Evolutionary conservation across 2,888 invertebrate species (phyloP).

Genomic region (Linnaemya tessellans): DNA sequence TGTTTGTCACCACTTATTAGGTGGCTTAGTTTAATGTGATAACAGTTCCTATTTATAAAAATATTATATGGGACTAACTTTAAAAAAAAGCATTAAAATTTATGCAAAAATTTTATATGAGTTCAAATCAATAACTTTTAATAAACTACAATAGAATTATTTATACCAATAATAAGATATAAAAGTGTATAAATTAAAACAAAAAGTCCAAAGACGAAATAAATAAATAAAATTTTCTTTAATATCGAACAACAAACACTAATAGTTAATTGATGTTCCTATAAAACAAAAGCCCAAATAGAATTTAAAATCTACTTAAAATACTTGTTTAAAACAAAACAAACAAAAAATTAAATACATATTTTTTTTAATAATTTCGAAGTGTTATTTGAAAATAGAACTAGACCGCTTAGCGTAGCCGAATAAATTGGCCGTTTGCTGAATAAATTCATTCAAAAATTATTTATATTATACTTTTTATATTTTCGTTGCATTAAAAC

Average conservation of each 20-base stretch:
- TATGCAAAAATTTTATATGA: too few relatives aligned
- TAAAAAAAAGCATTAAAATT: too few relatives aligned
- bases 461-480: conserved; percentile 7
- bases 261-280: conserved; percentile 50
- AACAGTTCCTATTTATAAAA: too few relatives aligned
- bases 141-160: too few relatives aligned
- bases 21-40: too few relatives aligned
- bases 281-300: conserved; percentile 4
- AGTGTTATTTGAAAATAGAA: conserved; percentile 63
- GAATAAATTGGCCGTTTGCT: conserved; percentile 73
- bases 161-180: too few relatives aligned
- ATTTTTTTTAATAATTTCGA: conserved; percentile 13
- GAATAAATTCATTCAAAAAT: conserved; percentile 63
- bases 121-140: too few relatives aligned
- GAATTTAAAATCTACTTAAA: conserved; percentile 47
- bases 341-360: background rate
- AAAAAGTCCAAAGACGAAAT: too few relatives aligned
- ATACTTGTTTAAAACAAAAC: conserved; percentile 27
- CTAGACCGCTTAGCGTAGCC: conserved; percentile 74
- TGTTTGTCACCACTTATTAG: too few relatives aligned
- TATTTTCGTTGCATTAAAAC: conserved; percentile 11
- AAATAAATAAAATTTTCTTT: background rate
- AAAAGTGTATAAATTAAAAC: too few relatives aligned
- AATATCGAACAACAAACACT: background rate
- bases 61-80: too few relatives aligned